phyloP scores from a whole-genome alignment of 1,140 invertebrate species.

The Eupristina koningsbergeri region DNA sequence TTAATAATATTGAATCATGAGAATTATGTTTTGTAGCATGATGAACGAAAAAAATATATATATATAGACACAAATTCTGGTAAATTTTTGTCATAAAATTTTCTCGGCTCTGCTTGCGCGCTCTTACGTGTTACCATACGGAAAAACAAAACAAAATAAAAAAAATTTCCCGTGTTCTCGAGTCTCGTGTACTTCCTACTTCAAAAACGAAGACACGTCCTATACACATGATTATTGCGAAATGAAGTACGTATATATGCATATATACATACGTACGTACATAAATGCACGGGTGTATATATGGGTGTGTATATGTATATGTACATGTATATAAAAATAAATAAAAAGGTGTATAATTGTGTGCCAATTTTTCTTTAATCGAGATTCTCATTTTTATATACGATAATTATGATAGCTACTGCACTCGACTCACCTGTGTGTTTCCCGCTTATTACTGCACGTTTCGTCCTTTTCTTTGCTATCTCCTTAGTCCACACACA shows the following conservation, averaged over 20 bases:
- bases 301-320: neutral
- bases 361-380: conserved; percentile 18
- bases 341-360: conserved; percentile 3
- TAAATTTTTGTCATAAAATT: conserved; percentile 37
- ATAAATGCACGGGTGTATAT: neutral
- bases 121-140: neutral
- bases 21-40: neutral
- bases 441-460: conserved; percentile 9
- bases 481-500: neutral
- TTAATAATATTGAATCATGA: conserved; percentile 5
- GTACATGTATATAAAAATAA: neutral
- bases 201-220: neutral
- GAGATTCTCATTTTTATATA: neutral
- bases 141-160: too few relatives aligned
- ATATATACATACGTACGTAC: neutral
- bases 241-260: too few relatives aligned
- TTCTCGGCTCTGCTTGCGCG: conserved; percentile 26
- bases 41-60: neutral
- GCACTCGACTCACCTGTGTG: conserved; percentile 7
- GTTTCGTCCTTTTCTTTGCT: neutral
- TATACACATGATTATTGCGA: neutral
- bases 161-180: conserved; percentile 15
- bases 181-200: conserved; percentile 21
- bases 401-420: neutral
- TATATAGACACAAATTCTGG: conserved; percentile 47